Base-by-base conservation (phyloP, 92 coral and sea anemone genomes). In the Paragorgia papillata region DNA sequence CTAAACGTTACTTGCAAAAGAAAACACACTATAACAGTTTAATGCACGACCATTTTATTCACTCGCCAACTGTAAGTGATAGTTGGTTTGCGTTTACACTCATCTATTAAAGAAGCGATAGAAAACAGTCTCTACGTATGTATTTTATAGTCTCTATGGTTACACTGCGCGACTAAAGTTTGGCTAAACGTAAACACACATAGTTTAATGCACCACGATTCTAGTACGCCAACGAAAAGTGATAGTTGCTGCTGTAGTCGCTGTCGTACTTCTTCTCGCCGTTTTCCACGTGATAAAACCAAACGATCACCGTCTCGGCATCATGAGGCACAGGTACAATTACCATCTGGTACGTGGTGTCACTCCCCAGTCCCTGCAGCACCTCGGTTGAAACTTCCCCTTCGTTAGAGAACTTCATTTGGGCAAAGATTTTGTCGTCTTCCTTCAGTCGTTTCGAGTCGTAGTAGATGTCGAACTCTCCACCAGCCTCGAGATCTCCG, bases 301-400 rank as follows among this genome's bases (percentile, higher is more conserved):
- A 66, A 54, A 66, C 26, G 73, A 66, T 66, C 31, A 66, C 55
- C 28, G 39, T 29, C 26, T 66, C 31, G 19, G 73, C 73, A 19
- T 66, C 56, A 2, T 39, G 17, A 19, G 73, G 55, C 12, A 66
- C 19, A 28, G 25, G 17, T 30, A 66, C 25, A 6, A 6, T 0
- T 41, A 30, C 29, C 33, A 18, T 27, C 31, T 17, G 29, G 30
- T 39, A 39, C 1, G 29, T 22, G 10, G 28, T 14, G 15, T 14
- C n/a, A 3, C 9, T 8, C 2, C 2, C 27, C 8, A 21, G 33
- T 22, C 26, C 9, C 15, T 19, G 8, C 28, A 66, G 55, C 73
- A 24, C 17, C 10, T 26, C 20, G 19, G 19, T 66, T 1, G 0
- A 2, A n/a, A 13, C 28, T 0, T 1, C 13, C 4, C 33, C 8